A percentile compares a stretch with the other conserved stretches of the same genome.
Conservation (phyloP, 2,888 invertebrate species). For the Nymphalis polychloros region DNA sequence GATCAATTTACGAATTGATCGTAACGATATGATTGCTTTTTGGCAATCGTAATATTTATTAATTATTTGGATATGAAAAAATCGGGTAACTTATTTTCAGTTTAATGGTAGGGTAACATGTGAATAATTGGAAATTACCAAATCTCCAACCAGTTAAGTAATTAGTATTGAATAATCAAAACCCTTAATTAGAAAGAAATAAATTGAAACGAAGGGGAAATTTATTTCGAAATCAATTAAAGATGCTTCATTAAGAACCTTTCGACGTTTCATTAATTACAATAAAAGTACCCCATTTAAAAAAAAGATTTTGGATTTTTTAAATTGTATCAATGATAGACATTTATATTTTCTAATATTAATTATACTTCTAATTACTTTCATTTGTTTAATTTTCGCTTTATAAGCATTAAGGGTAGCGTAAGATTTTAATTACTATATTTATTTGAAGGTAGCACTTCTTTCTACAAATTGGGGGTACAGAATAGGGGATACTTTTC, state of each 20-base stretch:
- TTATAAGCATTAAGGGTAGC: neutral
- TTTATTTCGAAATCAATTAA: constrained; percentile 22
- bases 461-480: too few species aligned
- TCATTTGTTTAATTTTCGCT: constrained; percentile 5
- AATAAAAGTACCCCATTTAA: constrained; percentile 12
- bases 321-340: constrained; percentile 5
- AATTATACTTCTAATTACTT: constrained; percentile 8
- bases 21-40: too few species aligned
- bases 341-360: neutral
- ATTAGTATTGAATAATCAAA: neutral
- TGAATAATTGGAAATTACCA: too few species aligned
- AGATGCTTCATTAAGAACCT: constrained; percentile 15
- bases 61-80: too few species aligned
- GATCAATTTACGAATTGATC: too few species aligned
- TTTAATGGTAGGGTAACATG: too few species aligned
- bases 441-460: too few species aligned
- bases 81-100: too few species aligned
- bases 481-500: too few species aligned
- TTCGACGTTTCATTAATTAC: constrained; percentile 17
- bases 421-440: neutral
- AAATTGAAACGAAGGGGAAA: constrained; percentile 2
- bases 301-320: constrained; percentile 7
- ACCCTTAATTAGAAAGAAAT: constrained; percentile 4
- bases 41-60: too few species aligned
- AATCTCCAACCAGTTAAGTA: too few species aligned